phyloP scores from a whole-genome alignment of 2,113 vertebrate species.

The Athene noctua region DNA sequence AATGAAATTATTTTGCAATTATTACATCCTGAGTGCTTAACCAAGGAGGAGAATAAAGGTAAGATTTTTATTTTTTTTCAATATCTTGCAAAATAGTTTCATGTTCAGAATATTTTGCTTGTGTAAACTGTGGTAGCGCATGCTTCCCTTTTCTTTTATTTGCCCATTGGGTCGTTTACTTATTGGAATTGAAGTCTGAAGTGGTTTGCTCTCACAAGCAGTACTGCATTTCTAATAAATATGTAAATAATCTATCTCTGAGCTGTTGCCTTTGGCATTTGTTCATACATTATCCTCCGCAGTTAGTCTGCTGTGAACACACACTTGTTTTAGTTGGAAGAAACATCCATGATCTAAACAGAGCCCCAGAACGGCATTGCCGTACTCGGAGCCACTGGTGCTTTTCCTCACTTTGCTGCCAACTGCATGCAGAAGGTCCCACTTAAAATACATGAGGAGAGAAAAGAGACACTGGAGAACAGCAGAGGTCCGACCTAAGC shows the following conservation, averaged over 20 bases:
- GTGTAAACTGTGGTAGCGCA: constrained; percentile 61
- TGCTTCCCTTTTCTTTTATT: constrained; percentile 70
- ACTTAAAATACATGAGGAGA: background rate
- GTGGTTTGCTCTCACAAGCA: constrained; percentile 67
- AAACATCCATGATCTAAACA: background rate
- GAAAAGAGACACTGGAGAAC: background rate
- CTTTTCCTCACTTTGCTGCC: background rate
- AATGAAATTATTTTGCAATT: constrained; percentile 77
- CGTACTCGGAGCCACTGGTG: accelerated
- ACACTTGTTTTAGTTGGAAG: background rate
- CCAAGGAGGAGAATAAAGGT: constrained; percentile 44
- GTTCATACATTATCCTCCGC: background rate
- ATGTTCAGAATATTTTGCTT: constrained; percentile 51
- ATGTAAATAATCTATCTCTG: constrained; percentile 78
- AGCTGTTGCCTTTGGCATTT: constrained; percentile 49
- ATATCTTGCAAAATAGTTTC: constrained; percentile 54
- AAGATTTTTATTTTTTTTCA: background rate
- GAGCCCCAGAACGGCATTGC: background rate
- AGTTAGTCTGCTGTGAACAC: constrained; percentile 31
- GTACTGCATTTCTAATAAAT: constrained; percentile 83
- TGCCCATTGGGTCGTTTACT: constrained; percentile 84
- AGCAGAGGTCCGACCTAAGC: background rate
- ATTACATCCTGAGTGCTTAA: constrained; percentile 59
- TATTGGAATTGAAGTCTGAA: constrained; percentile 82
- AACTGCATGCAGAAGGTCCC: background rate